Evolutionary conservation across 2,797 vertebrate species (phyloP).

Genomic region (Acanthurus tractus): DNA sequence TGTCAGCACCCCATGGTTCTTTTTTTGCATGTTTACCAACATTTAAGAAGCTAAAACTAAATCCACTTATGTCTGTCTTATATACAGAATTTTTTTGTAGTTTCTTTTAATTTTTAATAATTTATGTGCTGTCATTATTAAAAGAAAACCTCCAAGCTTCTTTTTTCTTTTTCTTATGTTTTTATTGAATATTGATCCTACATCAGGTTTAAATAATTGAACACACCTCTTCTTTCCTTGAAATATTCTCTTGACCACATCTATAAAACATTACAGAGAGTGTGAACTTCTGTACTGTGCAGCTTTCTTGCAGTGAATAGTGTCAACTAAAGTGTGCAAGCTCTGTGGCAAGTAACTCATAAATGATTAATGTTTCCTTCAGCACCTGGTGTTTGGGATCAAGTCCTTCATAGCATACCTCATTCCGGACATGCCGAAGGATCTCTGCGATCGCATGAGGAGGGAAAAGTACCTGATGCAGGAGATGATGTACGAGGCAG

Average conservation of each 20-base stretch:
- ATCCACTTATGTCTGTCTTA: slow-evolving; percentile 20
- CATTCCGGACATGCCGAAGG: slow-evolving; percentile 98
- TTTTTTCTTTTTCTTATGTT: slow-evolving; percentile 10
- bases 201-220: slow-evolving; percentile 21
- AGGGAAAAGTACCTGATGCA: slow-evolving; percentile 99
- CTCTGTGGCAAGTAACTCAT: slow-evolving; percentile 39
- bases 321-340: slow-evolving; percentile 7
- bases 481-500: slow-evolving; percentile 99
- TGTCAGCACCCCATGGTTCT: slow-evolving; percentile 61
- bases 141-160: slow-evolving; percentile 2
- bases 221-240: slow-evolving; percentile 1
- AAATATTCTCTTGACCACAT: not conserved
- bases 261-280: slow-evolving; percentile 1
- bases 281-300: slow-evolving; percentile 7
- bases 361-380: slow-evolving; percentile 64
- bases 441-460: slow-evolving; percentile 95
- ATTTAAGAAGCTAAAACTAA: slow-evolving; percentile 34
- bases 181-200: slow-evolving; percentile 21
- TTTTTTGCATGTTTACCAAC: slow-evolving; percentile 28
- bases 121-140: slow-evolving; percentile 13
- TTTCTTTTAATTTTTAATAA: not conserved
- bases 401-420: slow-evolving; percentile 99
- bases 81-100: slow-evolving; percentile 26
- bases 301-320: slow-evolving; percentile 15
- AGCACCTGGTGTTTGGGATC: slow-evolving; percentile 99